These are phyloP conservation scores for Thymelicus lineola DNA, from an alignment of 2,888 invertebrate species.

Conservation along the genomic window DNA sequence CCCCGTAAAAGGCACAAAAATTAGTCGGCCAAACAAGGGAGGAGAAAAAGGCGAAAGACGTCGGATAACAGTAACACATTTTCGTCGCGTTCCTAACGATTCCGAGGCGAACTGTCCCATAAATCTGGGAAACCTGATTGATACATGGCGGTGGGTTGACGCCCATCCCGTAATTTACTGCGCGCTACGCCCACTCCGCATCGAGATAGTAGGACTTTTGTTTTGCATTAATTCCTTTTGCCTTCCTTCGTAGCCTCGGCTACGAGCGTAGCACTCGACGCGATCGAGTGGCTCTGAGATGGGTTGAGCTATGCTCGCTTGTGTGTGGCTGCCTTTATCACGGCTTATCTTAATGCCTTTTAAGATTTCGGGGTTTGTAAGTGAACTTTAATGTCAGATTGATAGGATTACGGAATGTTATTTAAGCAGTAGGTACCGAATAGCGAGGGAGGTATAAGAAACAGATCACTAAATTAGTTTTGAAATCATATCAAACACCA, in stretches of 20 bases:
- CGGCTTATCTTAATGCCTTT: slow-evolving; percentile 1
- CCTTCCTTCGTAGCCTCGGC: slow-evolving; percentile 45
- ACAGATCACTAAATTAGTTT: neutral
- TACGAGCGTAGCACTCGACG: slow-evolving; percentile 16
- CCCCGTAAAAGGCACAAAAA: slow-evolving; percentile 39
- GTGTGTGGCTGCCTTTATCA: neutral
- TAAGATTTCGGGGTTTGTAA: neutral
- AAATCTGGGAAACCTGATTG: slow-evolving; percentile 81
- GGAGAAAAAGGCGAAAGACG: slow-evolving; percentile 65
- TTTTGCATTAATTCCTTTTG: slow-evolving; percentile 84
- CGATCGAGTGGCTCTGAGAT: neutral
- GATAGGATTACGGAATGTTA: neutral
- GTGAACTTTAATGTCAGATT: neutral
- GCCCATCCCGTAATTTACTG: slow-evolving; percentile 88
- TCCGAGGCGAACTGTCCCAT: slow-evolving; percentile 83
- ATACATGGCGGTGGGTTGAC: slow-evolving; percentile 86
- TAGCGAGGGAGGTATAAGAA: neutral
- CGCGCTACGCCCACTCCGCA: slow-evolving; percentile 86
- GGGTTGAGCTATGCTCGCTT: neutral
- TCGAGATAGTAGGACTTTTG: slow-evolving; percentile 82
- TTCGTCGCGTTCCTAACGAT: slow-evolving; percentile 83
- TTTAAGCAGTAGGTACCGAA: neutral
- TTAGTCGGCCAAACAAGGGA: slow-evolving; percentile 52
- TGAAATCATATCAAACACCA: no score
- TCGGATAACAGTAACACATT: slow-evolving; percentile 79